Base-by-base conservation (phyloP, 2,797 vertebrate genomes). In the Ciconia nigra region DNA sequence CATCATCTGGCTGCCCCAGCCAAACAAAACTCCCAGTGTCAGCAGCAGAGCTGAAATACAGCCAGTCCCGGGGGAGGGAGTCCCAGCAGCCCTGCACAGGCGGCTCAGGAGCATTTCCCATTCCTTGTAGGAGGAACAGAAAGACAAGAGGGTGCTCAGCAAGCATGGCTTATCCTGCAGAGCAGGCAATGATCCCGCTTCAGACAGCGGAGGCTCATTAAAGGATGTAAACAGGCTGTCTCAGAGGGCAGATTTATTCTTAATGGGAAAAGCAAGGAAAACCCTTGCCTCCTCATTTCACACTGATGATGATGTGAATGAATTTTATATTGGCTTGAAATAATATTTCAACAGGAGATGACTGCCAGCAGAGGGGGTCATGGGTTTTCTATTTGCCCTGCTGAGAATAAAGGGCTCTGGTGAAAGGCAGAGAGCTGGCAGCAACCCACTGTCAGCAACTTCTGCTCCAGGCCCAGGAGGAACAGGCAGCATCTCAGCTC, bases 291-390 rank as follows among this genome's bases (percentile, higher is more conserved):
- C 69, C 71, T 83, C 72, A 73, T 74, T 94, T 95, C 86, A 63
- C 82, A 62, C 69, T 26, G 89, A 76, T 77, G 61, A 61, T 15
- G 26, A 31, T 57, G n/a, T 20, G 66, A 92, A 89, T 84, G 18
- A 79, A 76, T 92, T 78, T 47, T 74, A 46, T 46, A 51, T 57
- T 57, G 54, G n/a, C 51, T 55, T 29, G 76, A 65, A 71, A n/a
- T 83, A 39, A 49, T 65, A 77, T 78, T 94, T 88, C 88, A 87
- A 3, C 1, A 0, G 42, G 80, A 83, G 61, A 62, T 41, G 72
- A 49, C 83, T 78, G 90, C 94, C 92, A 96, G 96, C 84, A 95
- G 94, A 95, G 94, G 91, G 95, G 95, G 93, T 92, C 91, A 17
- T 89, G 87, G 35, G 74, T 89, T 95, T 82, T 79, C 84, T 26